Conservation (phyloP, 1,140 invertebrate genomes). For the Drosophila fuyamai region DNA sequence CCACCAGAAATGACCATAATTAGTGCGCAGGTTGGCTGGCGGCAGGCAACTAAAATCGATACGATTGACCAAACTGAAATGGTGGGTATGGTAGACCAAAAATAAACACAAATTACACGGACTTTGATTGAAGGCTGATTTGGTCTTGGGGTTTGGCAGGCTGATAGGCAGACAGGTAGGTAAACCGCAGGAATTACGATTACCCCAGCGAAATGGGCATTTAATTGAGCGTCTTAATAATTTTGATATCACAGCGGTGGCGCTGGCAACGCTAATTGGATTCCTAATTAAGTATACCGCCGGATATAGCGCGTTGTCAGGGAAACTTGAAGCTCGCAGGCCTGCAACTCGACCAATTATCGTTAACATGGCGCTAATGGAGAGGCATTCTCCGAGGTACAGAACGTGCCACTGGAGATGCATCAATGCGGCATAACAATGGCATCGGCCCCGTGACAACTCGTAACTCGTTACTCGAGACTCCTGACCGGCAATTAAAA, state of each 20-base stretch:
- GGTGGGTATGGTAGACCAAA: conserved; percentile 34
- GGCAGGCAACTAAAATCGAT: conserved; percentile 54
- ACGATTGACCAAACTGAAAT: conserved; percentile 16
- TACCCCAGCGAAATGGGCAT: conserved; percentile 40
- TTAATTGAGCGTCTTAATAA: conserved; percentile 66
- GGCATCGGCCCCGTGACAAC: conserved; percentile 8
- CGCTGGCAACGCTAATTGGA: conserved; percentile 67
- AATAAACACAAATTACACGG: conserved; percentile 63
- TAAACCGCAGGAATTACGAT: conserved; percentile 4
- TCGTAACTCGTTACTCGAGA: no score
- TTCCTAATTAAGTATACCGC: conserved; percentile 59
- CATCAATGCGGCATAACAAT: conserved; percentile 17
- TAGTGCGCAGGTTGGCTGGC: conserved; percentile 28
- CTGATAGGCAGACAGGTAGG: conserved; percentile 7
- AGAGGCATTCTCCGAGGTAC: not conserved
- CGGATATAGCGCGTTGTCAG: conserved; percentile 32
- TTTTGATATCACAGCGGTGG: conserved; percentile 39
- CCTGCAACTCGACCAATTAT: conserved; percentile 48
- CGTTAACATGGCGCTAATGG: conserved; percentile 38
- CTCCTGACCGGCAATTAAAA: conserved; percentile 55
- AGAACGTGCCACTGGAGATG: conserved; percentile 31
- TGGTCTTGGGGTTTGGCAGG: not conserved
- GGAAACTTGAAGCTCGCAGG: conserved; percentile 18
- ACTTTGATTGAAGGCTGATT: conserved; percentile 40
- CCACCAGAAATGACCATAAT: conserved; percentile 57